Base-by-base conservation (phyloP, 2,113 vertebrate genomes). In the Clarias macrocephalus region DNA sequence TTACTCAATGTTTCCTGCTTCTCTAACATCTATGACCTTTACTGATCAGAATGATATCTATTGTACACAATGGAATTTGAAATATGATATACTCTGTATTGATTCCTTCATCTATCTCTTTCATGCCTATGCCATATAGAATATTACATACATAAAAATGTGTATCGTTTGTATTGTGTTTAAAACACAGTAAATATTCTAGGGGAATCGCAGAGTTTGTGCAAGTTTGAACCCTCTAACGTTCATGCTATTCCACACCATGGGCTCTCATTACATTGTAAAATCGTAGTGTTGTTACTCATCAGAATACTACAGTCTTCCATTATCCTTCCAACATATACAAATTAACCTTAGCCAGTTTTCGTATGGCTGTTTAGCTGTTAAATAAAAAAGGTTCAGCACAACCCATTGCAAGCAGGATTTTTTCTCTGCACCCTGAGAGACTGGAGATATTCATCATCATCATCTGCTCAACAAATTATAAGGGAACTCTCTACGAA, bases 31-130 rank as follows among this genome's bases (percentile, higher is more conserved):
- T 62, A 82, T 95, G 94, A 95, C 94, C 93, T 96, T 96, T 94
- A 90, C 84, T 92, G 92, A 91, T 92, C 90, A 89, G 92, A 91
- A 92, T 94, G 93, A 95, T 95, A 94, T 94, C 90, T 94, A 93
- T 95, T 92, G 93, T 88, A 93, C 93, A 91, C 92, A 94, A 89
- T 94, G 94, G 90, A 94, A 95, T 95, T 95, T 96, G 77, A 91
- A 93, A 93, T 94, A 91, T 92, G 93, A 91, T 93, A 93, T 90
- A 91, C 93, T 91, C 91, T 83, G 57, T 73, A 83, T 25, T 94
- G 93, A 94, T 94, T 90, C 93, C 93, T 94, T 90, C 90, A 89
- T 91, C 93, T 91, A 90, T 89, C 88, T 85, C 86, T 86, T 73
- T 88, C 80, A 83, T 68, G 23, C 42, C 33, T n/a, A 76, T 79